These are phyloP conservation scores for Callosobruchus maculatus DNA, from an alignment of 2,888 invertebrate species.

Conservation along the genomic window DNA sequence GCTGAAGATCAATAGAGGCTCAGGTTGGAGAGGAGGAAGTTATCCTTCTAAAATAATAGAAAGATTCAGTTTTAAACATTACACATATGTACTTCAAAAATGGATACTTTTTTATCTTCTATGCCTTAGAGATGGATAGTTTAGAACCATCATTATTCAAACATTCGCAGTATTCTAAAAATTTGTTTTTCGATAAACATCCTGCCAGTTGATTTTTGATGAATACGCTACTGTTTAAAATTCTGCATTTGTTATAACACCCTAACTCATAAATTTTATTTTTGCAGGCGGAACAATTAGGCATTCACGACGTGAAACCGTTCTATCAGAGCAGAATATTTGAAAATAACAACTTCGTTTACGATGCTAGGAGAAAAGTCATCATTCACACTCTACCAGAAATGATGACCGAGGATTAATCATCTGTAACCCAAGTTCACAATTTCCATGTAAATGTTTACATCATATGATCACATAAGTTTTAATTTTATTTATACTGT, in stretches of 20 bases:
- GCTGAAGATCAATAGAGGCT: no score
- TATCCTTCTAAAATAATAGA: no score
- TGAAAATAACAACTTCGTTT: constrained; percentile 80
- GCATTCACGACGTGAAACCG: constrained; percentile 80
- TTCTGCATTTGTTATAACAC: not conserved
- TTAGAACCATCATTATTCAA: no score
- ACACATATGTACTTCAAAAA: not conserved
- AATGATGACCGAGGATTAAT: constrained; percentile 30
- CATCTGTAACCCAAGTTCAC: not conserved
- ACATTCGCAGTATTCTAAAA: no score
- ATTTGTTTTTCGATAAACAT: no score
- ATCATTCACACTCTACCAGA: constrained; percentile 80
- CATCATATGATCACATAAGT: not conserved
- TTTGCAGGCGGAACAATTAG: constrained; percentile 81
- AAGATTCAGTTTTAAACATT: constrained; percentile 9
- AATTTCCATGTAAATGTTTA: not conserved
- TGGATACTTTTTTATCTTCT: no score
- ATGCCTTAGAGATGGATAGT: no score
- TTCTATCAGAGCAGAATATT: constrained; percentile 93
- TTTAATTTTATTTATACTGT: not conserved
- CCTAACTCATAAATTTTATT: constrained; percentile 7
- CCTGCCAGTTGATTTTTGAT: no score
- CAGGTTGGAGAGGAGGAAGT: no score
- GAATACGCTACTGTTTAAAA: no score
- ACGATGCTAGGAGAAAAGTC: constrained; percentile 78